Base-by-base conservation (phyloP, 2,113 vertebrate species). In the Heloderma charlesbogerti region DNA sequence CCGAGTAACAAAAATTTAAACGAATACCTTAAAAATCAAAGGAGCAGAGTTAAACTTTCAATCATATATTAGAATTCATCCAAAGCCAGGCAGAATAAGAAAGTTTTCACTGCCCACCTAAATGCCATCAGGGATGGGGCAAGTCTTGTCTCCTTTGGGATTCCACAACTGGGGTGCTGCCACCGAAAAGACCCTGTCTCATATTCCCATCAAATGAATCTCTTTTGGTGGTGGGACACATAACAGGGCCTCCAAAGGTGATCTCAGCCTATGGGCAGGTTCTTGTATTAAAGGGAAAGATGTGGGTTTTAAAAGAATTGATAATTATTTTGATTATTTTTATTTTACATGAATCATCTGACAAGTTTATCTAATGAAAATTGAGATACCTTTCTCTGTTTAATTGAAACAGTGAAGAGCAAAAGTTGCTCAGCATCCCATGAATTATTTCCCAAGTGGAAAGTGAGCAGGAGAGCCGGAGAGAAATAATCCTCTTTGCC, bases 401-500 rank as follows among this genome's bases (percentile, higher is more conserved):
- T 86, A 86, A 92, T 88, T 0, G 27, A 80, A 92, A 94, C 16
- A 80, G 77, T 15, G 43, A 94, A 93, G 80, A 90, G 54, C 85
- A 93, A 79, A 94, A 92, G 88, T 90, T 82, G 78, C 66, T 92
- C 93, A 88, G 90, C 87, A 54, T 60, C 18, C 88, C 89, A 94
- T 93, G 90, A 94, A 92, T 92, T 95, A 91, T 91, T 93, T 86
- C 51, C 66, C 86, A 51, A 95, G 92, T 83, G 87, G 90, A 94
- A 94, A 94, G 79, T 51, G 3, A 45, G 18, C 18, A n/a, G 20
- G 48, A 31, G 31, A 29, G 40, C 5, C 29, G 18, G 29, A 40
- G 93, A 96, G 91, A 79, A 95, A 96, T 94, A 96, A 95, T 94
- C 87, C 91, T 91, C 92, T 95, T 94, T 93, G 89, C 91, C 80